Base-by-base conservation (phyloP, 1,140 invertebrate genomes). In the Panonychus citri region DNA sequence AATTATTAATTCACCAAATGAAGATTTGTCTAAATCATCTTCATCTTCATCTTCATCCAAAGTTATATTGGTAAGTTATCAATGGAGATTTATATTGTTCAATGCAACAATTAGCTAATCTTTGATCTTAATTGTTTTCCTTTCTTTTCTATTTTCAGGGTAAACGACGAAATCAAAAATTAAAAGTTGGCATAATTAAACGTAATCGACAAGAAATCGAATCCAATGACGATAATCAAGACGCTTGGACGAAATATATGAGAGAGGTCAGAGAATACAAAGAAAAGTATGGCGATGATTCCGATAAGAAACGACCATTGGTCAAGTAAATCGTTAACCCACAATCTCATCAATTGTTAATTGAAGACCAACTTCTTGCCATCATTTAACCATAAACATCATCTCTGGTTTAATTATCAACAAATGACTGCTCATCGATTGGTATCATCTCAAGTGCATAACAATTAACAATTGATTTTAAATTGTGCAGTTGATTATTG, bases 181-280 rank as follows among this genome's bases (percentile, higher is more conserved):
- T 57, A 12, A 54, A 53, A 42, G 51, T 57, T 13, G 56, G 56
- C 15, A 27, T 54, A 10, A 57, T 57, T 34, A 46, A 56, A 55
- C 26, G 48, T 51, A 50, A 54, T 24, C 27, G 52, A n/a, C 24
- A 25, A 26, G 39, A 63, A 57, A 60, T 57, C 8, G 60, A 62
- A 26, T 79, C 80, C 0, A 58, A 61, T 28, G 65, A 64, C 26
- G 83, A 82, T 67, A 7, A 7, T 46, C 7, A 7, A 7, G 85
- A 90, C 70, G 83, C 86, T 8, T 91, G 86, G 86, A 82, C 84
- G 0, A 69, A 85, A 3, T 93, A 93, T 64, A 81, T 91, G 78
- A 81, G 81, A 27, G 87, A 91, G 76, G 87, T 93, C 8, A 82
- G 85, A 66, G 83, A 83, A 64, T 93, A 91, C 64, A 80, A 84